Base-by-base conservation (phyloP, 2,888 invertebrate genomes). In the Melanostoma scalare region DNA sequence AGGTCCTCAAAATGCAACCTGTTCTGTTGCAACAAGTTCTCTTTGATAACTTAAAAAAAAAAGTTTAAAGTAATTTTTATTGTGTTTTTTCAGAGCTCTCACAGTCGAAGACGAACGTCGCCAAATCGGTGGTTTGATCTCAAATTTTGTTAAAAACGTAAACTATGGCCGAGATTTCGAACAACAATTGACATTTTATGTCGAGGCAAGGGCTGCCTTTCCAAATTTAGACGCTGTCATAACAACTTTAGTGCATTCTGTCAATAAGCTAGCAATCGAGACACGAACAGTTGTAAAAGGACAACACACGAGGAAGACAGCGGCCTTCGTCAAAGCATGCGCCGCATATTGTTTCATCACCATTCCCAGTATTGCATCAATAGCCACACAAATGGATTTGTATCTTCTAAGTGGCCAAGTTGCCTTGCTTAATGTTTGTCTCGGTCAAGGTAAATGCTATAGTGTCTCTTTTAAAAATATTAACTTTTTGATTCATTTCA, bases 301-400 rank as follows among this genome's bases (percentile, higher is more conserved):
- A 3, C 93, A 94, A 88, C 96, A 96, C 88, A 95, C 95, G 0
- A 93, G 94, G 81, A 96, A 96, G 90, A 96, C 96, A 2, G 94
- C 95, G 9, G 95, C 96, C 87, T 96, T 98, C 92, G 96, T 96
- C 38, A 94, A 97, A 88, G 98, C 99, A 2, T 99, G 99, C 92
- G 95, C 97, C 53, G 99, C 99, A 0, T 99, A 97, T 92, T 96
- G 96, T 91, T 99, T 96, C 91, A 98, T 99, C 84, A 99, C 99
- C 6, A 96, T 98, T 89, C 99, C 99, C n/a, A 98, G 98, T 9
- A 94, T 99, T 89, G 94, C 93, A 87, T 95, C 96, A 78, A 93
- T 95, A n/a, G 94, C 95, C 79, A 93, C 94, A 33, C 94, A 96
- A 89, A 93, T 98, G 87, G 95, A 96, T 87, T 93, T 99, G 58